phyloP scores from a whole-genome alignment of 2,888 invertebrate species.

The Abrostola tripartita region DNA sequence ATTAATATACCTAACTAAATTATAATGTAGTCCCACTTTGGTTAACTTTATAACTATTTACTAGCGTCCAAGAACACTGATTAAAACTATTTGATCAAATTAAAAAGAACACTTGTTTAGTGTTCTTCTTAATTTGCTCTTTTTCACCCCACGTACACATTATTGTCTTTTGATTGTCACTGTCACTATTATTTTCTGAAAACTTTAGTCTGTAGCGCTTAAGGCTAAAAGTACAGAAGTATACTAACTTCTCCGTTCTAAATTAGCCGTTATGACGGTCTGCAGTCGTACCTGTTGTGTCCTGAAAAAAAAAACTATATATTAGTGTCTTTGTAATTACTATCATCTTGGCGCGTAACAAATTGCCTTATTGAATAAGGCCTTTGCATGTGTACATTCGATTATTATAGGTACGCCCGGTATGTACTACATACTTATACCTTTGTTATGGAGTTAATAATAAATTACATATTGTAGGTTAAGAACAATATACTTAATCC shows the following conservation, averaged over 20 bases:
- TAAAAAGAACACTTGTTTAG: conserved; percentile 69
- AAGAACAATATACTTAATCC: no score
- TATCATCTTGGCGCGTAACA: no score
- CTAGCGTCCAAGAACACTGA: conserved; percentile 30
- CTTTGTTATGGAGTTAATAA: no score
- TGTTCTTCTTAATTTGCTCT: conserved; percentile 76
- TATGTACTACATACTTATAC: no score
- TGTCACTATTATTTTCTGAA: conserved; percentile 21
- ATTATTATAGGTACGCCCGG: no score
- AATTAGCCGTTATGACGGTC: conserved; percentile 48
- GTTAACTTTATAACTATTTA: conserved; percentile 62
- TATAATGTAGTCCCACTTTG: conserved; percentile 67
- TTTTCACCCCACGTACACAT: conserved; percentile 18
- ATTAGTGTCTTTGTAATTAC: no score
- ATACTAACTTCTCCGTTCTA: background rate
- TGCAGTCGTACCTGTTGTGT: conserved; percentile 62
- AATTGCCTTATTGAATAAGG: no score
- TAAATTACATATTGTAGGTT: no score
- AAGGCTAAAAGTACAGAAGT: no score
- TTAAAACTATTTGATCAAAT: conserved; percentile 66
- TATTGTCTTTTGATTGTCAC: conserved; percentile 28
- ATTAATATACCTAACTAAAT: conserved; percentile 23
- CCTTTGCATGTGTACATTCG: no score
- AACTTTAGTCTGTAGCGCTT: background rate
- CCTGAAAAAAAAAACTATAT: conserved; percentile 60